Conservation (phyloP, 2,797 vertebrate species). For the Pristis pectinata region DNA sequence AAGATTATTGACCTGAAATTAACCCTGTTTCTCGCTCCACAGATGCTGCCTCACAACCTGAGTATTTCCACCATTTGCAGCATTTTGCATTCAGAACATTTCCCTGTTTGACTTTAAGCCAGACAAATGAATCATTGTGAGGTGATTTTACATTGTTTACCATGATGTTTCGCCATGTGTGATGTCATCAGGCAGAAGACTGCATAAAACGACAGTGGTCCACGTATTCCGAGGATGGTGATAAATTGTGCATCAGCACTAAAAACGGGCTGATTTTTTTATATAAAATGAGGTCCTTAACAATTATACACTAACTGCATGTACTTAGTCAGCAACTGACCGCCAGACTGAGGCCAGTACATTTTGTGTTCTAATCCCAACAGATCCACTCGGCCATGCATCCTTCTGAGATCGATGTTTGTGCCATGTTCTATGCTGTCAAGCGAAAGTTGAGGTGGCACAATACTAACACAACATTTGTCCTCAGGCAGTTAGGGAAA, state of each 20-base stretch:
- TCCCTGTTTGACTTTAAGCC: not conserved
- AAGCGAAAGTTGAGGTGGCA: not conserved
- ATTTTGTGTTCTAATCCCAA: not conserved
- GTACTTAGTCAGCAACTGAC: not conserved
- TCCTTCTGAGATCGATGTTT: not conserved
- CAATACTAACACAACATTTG: not conserved
- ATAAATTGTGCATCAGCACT: not conserved
- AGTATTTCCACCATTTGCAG: too few species aligned
- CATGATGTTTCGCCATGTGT: not conserved
- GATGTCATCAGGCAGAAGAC: not conserved
- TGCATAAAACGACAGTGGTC: not conserved
- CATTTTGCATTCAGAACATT: too few species aligned
- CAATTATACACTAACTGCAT: not conserved
- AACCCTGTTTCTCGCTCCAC: too few species aligned
- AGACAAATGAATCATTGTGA: not conserved
- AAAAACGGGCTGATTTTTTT: not conserved
- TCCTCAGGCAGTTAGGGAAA: not conserved
- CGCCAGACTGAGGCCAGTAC: not conserved
- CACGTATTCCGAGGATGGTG: not conserved
- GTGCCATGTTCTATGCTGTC: not conserved
- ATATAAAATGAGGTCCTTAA: not conserved
- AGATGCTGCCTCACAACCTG: too few species aligned
- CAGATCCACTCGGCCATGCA: not conserved
- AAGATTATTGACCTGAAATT: too few species aligned
- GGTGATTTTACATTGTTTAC: not conserved